Evolutionary conservation across 2,888 invertebrate genomes (phyloP).

Genomic region (Copidosoma aretas): DNA sequence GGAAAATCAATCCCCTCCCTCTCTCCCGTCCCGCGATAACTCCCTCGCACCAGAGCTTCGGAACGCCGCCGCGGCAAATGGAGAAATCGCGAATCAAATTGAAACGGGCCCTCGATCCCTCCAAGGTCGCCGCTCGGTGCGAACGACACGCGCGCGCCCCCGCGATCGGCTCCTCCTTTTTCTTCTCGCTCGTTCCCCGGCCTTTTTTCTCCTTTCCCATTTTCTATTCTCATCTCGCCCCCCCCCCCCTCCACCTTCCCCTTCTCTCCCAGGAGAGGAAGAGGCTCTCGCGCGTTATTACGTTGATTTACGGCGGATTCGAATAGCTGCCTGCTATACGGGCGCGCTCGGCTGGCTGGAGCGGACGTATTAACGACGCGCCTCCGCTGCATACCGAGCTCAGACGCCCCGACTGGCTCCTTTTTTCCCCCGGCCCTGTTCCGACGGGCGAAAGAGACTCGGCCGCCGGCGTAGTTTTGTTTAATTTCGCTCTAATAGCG

Average conservation of each 20-base stretch:
- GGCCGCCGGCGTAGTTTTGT: neutral
- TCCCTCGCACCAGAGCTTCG: too few relatives aligned
- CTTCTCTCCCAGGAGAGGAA: too few relatives aligned
- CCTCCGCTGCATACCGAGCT: slow-evolving; percentile 46
- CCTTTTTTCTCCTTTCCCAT: neutral
- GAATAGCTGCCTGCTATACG: slow-evolving; percentile 35
- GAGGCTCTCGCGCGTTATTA: slow-evolving; percentile 40
- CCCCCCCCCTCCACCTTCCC: neutral
- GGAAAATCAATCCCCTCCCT: too few relatives aligned
- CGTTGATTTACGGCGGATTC: slow-evolving; percentile 48
- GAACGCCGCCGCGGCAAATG: neutral
- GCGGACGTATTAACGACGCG: slow-evolving; percentile 48
- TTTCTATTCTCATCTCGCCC: slow-evolving; percentile 6
- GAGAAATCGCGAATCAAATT: slow-evolving; percentile 34
- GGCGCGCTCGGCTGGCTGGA: slow-evolving; percentile 23
- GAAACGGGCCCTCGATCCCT: slow-evolving; percentile 37
- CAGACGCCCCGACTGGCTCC: too few relatives aligned
- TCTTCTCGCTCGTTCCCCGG: neutral
- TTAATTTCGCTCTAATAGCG: neutral
- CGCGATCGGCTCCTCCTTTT: neutral
- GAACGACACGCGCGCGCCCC: slow-evolving; percentile 31
- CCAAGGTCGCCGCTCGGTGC: slow-evolving; percentile 35
- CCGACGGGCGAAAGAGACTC: neutral
- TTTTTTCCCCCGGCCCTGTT: too few relatives aligned
- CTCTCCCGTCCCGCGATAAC: too few relatives aligned